Evolutionary conservation across 2,888 invertebrate genomes (phyloP).

Genomic region (Pristionchus exspectatus): DNA sequence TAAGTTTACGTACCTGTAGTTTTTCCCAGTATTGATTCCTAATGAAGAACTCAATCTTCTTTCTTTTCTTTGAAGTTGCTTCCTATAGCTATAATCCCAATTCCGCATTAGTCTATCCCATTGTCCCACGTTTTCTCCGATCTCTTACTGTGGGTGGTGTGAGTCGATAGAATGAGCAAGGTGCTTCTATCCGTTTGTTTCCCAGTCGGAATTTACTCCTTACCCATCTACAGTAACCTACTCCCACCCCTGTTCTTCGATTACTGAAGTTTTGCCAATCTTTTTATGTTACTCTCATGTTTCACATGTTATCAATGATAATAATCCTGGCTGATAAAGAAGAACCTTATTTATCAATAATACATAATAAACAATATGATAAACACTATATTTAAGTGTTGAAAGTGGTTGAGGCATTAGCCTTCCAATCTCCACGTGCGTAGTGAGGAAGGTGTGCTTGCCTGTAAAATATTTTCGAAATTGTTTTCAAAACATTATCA

Average conservation of each 20-base stretch:
- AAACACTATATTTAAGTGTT: background rate
- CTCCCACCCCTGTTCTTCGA: background rate
- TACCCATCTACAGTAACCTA: background rate
- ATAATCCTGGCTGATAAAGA: constrained; percentile 38
- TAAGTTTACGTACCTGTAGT: too few species aligned
- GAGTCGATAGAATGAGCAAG: background rate
- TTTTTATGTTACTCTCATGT: background rate
- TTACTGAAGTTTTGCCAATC: background rate
- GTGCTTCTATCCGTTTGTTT: background rate
- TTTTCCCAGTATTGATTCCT: too few species aligned
- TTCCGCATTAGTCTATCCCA: background rate
- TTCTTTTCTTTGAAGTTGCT: too few species aligned
- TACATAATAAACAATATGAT: background rate
- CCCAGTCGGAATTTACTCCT: background rate
- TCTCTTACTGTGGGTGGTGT: background rate
- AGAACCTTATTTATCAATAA: background rate
- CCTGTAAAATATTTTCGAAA: background rate
- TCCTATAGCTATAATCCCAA: background rate
- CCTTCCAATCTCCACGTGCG: background rate
- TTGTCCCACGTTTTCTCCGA: background rate
- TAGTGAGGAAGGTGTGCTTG: background rate
- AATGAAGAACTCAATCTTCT: too few species aligned
- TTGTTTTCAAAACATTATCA: too few species aligned
- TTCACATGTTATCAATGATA: constrained; percentile 1
- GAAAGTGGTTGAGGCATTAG: background rate